phyloP scores from a whole-genome alignment of 2,113 vertebrate species.

The Macrotis lagotis region DNA sequence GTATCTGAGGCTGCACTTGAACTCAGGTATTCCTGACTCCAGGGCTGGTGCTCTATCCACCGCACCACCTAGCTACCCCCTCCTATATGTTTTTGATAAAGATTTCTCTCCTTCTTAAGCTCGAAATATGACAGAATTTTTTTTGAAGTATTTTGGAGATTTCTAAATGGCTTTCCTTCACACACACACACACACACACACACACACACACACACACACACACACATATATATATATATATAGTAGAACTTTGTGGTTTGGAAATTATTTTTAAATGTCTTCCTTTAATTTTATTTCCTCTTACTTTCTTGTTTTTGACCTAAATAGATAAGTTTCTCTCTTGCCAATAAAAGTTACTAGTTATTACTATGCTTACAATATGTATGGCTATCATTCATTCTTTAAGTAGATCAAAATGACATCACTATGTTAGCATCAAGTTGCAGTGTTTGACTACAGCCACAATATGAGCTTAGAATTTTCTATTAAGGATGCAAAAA shows the following conservation, averaged over 20 bases:
- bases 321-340: background rate
- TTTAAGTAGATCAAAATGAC: too few species aligned
- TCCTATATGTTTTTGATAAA: background rate
- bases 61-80: too few species aligned
- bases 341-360: background rate
- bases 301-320: background rate
- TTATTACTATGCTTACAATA: background rate
- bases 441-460: too few species aligned
- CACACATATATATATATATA: background rate
- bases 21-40: too few species aligned
- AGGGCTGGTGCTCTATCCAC: too few species aligned
- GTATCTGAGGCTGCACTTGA: too few species aligned
- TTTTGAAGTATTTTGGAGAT: background rate
- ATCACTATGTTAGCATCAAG: too few species aligned
- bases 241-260: background rate
- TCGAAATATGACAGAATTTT: background rate
- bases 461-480: too few species aligned
- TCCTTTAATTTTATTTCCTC: background rate
- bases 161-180: background rate
- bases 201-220: too few species aligned
- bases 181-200: too few species aligned
- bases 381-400: too few species aligned
- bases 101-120: background rate
- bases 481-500: background rate
- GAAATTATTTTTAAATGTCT: background rate